Evolutionary conservation across 2,888 invertebrate species (phyloP).

Genomic region (Noctua fimbriata): DNA sequence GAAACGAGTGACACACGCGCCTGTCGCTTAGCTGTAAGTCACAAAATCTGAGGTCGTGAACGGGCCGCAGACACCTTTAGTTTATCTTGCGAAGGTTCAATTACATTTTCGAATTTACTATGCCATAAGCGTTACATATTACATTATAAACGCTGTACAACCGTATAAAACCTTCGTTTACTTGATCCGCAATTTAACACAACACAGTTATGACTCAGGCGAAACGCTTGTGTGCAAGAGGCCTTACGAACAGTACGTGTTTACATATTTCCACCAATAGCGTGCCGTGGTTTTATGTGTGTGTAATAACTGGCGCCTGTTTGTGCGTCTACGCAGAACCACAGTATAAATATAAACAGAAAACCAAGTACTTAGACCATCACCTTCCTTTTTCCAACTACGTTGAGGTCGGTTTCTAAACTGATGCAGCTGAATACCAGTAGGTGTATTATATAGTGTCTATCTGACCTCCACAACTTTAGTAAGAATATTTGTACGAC

Average conservation of each 20-base stretch:
- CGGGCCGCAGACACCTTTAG: not conserved
- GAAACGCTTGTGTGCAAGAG: constrained; percentile 42
- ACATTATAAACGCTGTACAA: constrained; percentile 14
- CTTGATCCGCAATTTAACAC: constrained; percentile 23
- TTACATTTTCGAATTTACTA: not conserved
- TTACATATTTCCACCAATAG: constrained; percentile 52
- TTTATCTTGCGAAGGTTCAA: constrained; percentile 7
- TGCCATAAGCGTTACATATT: not conserved
- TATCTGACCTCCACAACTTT: not conserved
- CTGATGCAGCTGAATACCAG: not conserved
- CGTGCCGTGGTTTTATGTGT: constrained; percentile 49
- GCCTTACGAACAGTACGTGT: constrained; percentile 46
- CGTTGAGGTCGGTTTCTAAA: not conserved
- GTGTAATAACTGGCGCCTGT: constrained; percentile 49
- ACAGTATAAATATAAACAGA: not conserved
- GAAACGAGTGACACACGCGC: not conserved
- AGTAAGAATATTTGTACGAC: not conserved
- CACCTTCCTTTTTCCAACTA: not conserved
- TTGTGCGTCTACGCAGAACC: constrained; percentile 61
- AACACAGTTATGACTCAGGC: constrained; percentile 34
- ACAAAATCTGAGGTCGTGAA: not conserved
- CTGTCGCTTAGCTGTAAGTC: not conserved
- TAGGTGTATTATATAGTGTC: not conserved
- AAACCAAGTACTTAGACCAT: not conserved
- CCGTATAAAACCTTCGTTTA: constrained; percentile 21